Evolutionary conservation across 1,140 invertebrate genomes (phyloP).

Genomic region (Periplaneta americana): DNA sequence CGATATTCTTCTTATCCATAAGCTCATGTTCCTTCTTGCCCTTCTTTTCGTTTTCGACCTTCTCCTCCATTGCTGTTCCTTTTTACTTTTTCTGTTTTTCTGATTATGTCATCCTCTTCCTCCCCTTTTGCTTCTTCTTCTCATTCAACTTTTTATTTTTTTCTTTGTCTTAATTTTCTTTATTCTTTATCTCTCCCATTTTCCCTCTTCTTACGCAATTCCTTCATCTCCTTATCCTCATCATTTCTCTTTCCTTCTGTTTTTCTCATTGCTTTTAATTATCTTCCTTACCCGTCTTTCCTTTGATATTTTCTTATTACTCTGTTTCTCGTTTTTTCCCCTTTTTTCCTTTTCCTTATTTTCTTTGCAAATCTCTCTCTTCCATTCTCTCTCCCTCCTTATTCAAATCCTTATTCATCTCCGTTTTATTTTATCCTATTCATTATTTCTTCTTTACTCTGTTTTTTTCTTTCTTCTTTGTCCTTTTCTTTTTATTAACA

Average conservation of each 20-base stretch:
- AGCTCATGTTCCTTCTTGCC: constrained; percentile 12
- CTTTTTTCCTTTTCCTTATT: constrained; percentile 4
- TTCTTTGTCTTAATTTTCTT: too few relatives aligned
- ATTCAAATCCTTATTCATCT: constrained; percentile 8
- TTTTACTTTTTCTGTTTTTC: constrained; percentile 16
- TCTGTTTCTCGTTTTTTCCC: background rate
- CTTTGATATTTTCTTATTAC: background rate
- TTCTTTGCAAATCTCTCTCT: background rate
- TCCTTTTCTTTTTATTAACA: too few relatives aligned
- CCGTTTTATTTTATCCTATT: constrained; percentile 13
- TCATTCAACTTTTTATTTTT: too few relatives aligned
- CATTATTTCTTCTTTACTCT: background rate
- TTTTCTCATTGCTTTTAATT: background rate
- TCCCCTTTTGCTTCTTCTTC: too few relatives aligned
- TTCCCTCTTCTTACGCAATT: too few relatives aligned
- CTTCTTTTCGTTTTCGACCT: background rate
- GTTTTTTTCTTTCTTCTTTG: constrained; percentile 24
- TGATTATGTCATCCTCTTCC: too few relatives aligned
- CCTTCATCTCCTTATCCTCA: too few relatives aligned
- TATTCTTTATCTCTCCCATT: too few relatives aligned
- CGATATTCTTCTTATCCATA: constrained; percentile 7
- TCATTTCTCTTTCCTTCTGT: too few relatives aligned
- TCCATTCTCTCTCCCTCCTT: background rate
- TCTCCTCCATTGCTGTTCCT: constrained; percentile 12
- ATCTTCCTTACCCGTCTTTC: constrained; percentile 5